Evolutionary conservation across 2,797 vertebrate species (phyloP), one percentile per base, ranked within the genome.

Genomic region (Falco novaeseelandiae): DNA sequence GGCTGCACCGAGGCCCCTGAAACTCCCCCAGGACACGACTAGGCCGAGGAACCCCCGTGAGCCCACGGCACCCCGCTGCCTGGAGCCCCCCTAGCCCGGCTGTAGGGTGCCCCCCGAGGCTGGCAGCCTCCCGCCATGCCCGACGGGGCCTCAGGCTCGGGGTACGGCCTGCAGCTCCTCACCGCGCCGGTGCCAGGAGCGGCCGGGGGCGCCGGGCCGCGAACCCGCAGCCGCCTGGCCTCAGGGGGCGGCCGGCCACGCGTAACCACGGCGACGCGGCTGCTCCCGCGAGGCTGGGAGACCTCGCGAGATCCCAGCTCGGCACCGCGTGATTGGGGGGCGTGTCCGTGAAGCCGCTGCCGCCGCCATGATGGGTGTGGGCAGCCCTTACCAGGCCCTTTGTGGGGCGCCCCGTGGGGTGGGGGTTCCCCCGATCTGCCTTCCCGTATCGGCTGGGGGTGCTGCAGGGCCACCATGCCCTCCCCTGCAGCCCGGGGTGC

Each of bases 241-340:
- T 8, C n/a, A 3, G 34, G 12, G 26, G 21, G 8, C 19, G 4
- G 19, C 57, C 19, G 16, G 93, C 89, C 59, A 66, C 73, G 8
- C 20, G 95, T 93, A 77, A 92, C 96, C 91, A n/a, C 32, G 63
- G 93, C 87, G 23, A 95, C 95, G 15, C 11, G 5, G 27, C 42
- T 0, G 38, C 36, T 67, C 55, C 52, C 58, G 70, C 86, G 4
- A 8, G 26, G 1, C 7, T 20, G 1, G 8, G 12, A 30, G 22
- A 4, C 8, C 48, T 73, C 78, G 85, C 87, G 89, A 81, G 67
- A 73, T 21, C 48, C 2, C 40, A 8, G 34, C n/a, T 4, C 40
- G 1, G 6, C 15, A 8, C 7, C 67, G 55, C 57, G 58, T 1
- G 18, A 0, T 23, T 0, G 12, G 23, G 25, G 44, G 63, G 34